A percentile compares a stretch with the other conserved stretches of the same genome.
phyloP scores from a whole-genome alignment of 2,113 vertebrate genomes.

The Leptobrachium ailaonicum region DNA sequence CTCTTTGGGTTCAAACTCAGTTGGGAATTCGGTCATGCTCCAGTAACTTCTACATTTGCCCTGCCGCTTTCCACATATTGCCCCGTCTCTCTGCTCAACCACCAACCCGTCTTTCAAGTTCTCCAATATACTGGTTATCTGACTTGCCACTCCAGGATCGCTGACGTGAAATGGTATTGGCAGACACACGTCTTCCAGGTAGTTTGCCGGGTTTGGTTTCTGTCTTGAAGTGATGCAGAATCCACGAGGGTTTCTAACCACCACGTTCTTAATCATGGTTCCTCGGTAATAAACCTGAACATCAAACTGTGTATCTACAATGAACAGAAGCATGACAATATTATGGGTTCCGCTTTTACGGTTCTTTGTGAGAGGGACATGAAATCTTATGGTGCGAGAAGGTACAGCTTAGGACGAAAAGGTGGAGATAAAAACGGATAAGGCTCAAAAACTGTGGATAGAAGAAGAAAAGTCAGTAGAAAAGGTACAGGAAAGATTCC shows the following conservation, averaged over 20 bases:
- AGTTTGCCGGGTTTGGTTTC: conserved; percentile 43
- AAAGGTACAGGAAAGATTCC: too few species aligned
- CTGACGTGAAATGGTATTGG: conserved; percentile 60
- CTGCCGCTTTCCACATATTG: conserved; percentile 56
- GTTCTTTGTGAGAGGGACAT: neutral
- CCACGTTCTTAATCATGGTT: conserved; percentile 61
- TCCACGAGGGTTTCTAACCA: conserved; percentile 65
- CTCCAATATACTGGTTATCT: conserved; percentile 67
- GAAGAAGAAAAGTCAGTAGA: too few species aligned
- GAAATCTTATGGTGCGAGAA: neutral
- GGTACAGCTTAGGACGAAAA: neutral
- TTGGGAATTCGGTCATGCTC: conserved; percentile 53
- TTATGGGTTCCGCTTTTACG: neutral
- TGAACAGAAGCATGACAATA: neutral
- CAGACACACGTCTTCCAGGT: conserved; percentile 60
- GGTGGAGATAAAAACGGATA: too few species aligned
- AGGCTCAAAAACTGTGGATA: too few species aligned
- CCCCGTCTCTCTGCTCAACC: conserved; percentile 55
- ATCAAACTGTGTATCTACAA: conserved; percentile 72
- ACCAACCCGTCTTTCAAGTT: conserved; percentile 69
- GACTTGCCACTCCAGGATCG: conserved; percentile 55
- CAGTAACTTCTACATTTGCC: conserved; percentile 56
- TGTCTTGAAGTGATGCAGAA: conserved; percentile 64
- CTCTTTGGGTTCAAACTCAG: conserved; percentile 54
- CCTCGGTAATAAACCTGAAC: conserved; percentile 78